phyloP scores from a whole-genome alignment of 2,797 vertebrate genomes.

The Phataginus tricuspis region DNA sequence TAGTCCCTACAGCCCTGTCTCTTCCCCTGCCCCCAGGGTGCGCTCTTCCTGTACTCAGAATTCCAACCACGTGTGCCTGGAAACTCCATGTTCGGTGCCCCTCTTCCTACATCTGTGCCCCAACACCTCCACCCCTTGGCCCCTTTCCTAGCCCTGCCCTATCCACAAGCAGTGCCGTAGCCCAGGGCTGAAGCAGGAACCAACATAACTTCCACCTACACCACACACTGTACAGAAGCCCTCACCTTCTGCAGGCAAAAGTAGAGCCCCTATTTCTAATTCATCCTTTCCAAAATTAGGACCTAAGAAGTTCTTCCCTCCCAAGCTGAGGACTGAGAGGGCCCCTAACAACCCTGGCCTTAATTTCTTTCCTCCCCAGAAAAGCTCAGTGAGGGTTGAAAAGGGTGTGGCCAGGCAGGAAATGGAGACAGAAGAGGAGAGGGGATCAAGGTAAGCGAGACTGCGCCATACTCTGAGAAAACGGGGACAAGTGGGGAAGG shows the following conservation, averaged over 20 bases:
- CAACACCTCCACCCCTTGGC: neutral
- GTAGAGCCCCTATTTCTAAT: neutral
- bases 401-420: neutral
- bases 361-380: neutral
- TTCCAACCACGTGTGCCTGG: neutral
- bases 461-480: neutral
- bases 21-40: neutral
- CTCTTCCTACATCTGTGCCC: neutral
- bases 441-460: neutral
- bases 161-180: neutral
- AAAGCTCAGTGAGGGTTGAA: neutral
- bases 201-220: neutral
- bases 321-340: neutral
- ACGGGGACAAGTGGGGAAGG: neutral
- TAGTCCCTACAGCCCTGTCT: neutral
- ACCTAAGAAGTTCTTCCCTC: conserved; percentile 18
- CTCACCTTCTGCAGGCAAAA: neutral
- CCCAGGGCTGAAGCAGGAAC: neutral
- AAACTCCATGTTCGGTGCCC: neutral
- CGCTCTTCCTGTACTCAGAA: neutral
- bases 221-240: neutral
- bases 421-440: neutral
- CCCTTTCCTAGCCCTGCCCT: neutral
- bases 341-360: neutral
- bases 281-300: conserved; percentile 9